Evolutionary conservation across 2,113 vertebrate species (phyloP), one percentile per base, ranked within the genome.

Genomic region (Sclerurus mexicanus): DNA sequence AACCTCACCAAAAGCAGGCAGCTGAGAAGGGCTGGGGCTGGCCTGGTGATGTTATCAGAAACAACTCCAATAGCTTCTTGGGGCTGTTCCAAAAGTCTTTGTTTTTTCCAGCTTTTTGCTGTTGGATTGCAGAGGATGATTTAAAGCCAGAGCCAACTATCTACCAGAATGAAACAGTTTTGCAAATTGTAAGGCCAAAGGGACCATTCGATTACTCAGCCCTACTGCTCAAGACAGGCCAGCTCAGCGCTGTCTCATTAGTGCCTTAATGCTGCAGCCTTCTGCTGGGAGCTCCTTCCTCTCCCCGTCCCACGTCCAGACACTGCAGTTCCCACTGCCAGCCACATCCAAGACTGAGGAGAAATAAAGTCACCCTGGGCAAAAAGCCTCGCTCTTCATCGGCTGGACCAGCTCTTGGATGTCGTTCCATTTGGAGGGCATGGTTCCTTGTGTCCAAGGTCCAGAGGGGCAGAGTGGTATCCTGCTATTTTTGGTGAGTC

Each of bases 131-230:
- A 67, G 79, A 55, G 95, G 90, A 88, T 83, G 93, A 96, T 90
- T 94, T 93, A 91, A 75, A 93, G 90, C 59, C 85, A 42, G 85
- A 93, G 96, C 87, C 93, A 92, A 14, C 82, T 90, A 94, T 96
- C 92, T 92, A 91, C 82, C 79, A 90, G 79, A 96, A 95, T 75
- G 93, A 92, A 95, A 56, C 56, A 64, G 82, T 94, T 94, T 75
- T 85, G 74, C 93, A 93, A 94, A 90, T 72, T 66, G 85, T 74
- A 67, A 80, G 93, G 92, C 95, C 52, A 18, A 96, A 78, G 95
- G 87, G 92, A 94, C 85, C 73, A 24, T 40, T 84, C 67, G 85
- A 94, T 96, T 95, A 75, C 27, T 7, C 87, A 66, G 87, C 15
- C 82, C 79, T 85, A 46, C 91, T 59, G 91, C 6, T 33, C 3